Evolutionary conservation across 1,140 invertebrate species (phyloP).

Genomic region (Platyura marginata): DNA sequence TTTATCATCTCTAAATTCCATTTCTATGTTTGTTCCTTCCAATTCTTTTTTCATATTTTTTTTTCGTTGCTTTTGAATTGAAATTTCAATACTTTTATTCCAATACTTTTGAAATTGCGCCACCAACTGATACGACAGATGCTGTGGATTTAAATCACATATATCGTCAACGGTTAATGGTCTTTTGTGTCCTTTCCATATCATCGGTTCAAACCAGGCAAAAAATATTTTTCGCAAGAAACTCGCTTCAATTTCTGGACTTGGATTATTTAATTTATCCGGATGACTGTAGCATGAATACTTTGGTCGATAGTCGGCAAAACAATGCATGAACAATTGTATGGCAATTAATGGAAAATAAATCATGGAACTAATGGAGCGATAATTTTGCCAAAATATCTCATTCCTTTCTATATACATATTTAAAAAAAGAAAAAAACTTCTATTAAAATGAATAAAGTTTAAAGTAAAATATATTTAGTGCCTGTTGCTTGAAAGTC

Average conservation of each 20-base stretch:
- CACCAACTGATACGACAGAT: neutral
- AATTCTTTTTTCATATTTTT: too few relatives aligned
- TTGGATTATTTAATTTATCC: slow-evolving; percentile 22
- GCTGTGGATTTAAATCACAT: neutral
- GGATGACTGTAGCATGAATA: neutral
- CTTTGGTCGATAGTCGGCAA: neutral
- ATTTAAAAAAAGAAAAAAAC: too few relatives aligned
- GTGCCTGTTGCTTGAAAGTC: too few relatives aligned
- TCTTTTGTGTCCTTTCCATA: neutral
- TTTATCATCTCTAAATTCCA: too few relatives aligned
- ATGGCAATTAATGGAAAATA: neutral
- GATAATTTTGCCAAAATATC: neutral
- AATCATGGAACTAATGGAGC: neutral
- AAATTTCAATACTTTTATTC: slow-evolving; percentile 26
- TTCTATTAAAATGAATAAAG: too few relatives aligned
- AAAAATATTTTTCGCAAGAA: slow-evolving; percentile 1
- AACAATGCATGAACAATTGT: neutral
- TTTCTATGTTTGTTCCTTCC: too few relatives aligned
- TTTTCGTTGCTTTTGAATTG: too few relatives aligned
- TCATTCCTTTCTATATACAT: neutral
- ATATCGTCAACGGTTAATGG: neutral
- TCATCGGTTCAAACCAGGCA: neutral
- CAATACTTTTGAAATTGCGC: neutral
- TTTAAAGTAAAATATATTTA: too few relatives aligned
- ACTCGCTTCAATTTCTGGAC: slow-evolving; percentile 1